These are phyloP conservation scores for Drosophila equinoxialis DNA, from an alignment of 1,140 invertebrate species.

Conservation along the genomic window DNA sequence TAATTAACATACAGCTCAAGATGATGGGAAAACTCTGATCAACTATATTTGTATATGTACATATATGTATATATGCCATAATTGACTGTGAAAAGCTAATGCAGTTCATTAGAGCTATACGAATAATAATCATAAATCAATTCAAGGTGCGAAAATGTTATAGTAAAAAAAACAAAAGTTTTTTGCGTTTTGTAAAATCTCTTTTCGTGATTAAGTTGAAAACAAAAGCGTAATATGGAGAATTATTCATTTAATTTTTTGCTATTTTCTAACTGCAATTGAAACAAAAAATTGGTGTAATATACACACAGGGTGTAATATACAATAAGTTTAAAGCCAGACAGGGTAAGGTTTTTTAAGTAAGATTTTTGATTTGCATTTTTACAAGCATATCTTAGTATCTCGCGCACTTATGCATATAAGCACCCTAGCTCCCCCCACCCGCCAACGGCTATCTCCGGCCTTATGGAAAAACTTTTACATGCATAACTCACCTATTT, in stretches of 20 bases:
- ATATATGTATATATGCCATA: slow-evolving; percentile 30
- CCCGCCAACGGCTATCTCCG: no score
- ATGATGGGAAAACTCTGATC: slow-evolving; percentile 9
- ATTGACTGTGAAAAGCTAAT: slow-evolving; percentile 42
- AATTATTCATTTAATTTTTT: slow-evolving; percentile 12
- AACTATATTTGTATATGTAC: neutral
- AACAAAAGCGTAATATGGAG: slow-evolving; percentile 3
- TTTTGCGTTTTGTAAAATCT: neutral
- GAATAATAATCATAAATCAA: slow-evolving; percentile 11
- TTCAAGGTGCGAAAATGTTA: slow-evolving; percentile 4
- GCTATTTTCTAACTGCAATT: neutral
- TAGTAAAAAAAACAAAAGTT: neutral
- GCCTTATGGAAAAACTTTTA: no score
- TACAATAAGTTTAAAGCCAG: neutral
- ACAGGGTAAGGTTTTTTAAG: neutral
- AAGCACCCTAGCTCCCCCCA: no score
- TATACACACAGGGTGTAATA: neutral
- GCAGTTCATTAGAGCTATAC: neutral
- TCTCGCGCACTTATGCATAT: no score
- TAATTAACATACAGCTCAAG: slow-evolving; percentile 38
- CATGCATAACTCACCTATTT: no score
- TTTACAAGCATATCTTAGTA: no score
- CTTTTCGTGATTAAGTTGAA: slow-evolving; percentile 6
- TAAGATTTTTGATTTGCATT: no score
- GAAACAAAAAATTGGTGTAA: neutral